Conservation (phyloP, 1,140 invertebrate genomes). For the Paracyclopina nana region DNA sequence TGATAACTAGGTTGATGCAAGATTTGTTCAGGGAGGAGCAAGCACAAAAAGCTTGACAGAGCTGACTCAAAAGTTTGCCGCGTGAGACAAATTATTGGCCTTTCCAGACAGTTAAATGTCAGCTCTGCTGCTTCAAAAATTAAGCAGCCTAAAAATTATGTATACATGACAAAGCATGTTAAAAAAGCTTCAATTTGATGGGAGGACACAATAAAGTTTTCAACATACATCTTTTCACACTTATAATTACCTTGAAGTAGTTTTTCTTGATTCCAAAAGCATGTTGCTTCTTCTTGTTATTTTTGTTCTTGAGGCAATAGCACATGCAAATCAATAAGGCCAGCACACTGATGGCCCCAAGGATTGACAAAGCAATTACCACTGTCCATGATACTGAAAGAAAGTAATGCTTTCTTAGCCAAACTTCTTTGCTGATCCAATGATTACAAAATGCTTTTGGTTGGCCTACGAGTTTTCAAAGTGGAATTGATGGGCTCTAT, state of each 20-base stretch:
- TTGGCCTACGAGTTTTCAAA: too few relatives aligned
- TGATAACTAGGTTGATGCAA: neutral
- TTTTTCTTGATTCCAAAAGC: slow-evolving; percentile 3
- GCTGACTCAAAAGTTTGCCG: neutral
- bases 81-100: neutral
- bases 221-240: too few relatives aligned
- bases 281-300: slow-evolving; percentile 6
- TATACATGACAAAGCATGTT: neutral
- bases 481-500: too few relatives aligned
- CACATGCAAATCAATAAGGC: too few relatives aligned
- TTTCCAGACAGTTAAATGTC: neutral
- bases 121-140: neutral
- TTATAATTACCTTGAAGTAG: neutral
- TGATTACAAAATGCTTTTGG: too few relatives aligned
- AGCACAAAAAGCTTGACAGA: neutral
- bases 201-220: neutral
- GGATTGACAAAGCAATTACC: too few relatives aligned
- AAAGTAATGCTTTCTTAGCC: too few relatives aligned
- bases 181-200: neutral
- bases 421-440: too few relatives aligned
- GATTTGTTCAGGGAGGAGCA: neutral
- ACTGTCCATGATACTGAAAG: too few relatives aligned
- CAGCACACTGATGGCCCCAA: too few relatives aligned
- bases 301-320: too few relatives aligned
- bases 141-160: neutral